phyloP scores from a whole-genome alignment of 2,888 invertebrate species.

The Epiblema foenella region DNA sequence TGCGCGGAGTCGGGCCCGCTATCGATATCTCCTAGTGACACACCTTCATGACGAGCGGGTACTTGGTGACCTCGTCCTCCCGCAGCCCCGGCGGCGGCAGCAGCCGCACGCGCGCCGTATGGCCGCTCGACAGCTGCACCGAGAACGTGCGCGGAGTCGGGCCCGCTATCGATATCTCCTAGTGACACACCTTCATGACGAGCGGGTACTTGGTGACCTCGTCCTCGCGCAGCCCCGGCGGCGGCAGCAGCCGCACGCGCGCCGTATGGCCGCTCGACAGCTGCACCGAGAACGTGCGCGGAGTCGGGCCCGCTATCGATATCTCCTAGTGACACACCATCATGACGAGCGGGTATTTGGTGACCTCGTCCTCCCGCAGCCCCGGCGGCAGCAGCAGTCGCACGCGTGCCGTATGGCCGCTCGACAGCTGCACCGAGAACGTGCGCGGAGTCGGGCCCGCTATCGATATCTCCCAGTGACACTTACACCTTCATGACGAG shows the following conservation, averaged over 20 bases:
- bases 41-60: conserved; percentile 96
- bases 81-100: conserved; percentile 94
- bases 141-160: conserved; percentile 95
- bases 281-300: conserved; percentile 95
- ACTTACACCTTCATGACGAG: no score
- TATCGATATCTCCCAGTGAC: no score
- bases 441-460: no score
- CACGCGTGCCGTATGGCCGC: no score
- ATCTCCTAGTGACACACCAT: no score
- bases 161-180: conserved; percentile 87
- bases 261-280: no score
- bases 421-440: no score
- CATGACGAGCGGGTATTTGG: no score
- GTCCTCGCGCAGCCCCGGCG: conserved; percentile 95
- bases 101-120: conserved; percentile 92
- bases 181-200: conserved; percentile 90
- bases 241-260: conserved; percentile 93
- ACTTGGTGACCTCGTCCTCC: conserved; percentile 96
- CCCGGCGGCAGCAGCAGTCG: no score
- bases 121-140: conserved; percentile 95
- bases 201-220: conserved; percentile 97
- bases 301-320: conserved; percentile 93
- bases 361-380: no score
- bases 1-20: conserved; percentile 94
- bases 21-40: conserved; percentile 81